phyloP scores from a whole-genome alignment of 2,888 invertebrate species.

The Callinectes sapidus region DNA sequence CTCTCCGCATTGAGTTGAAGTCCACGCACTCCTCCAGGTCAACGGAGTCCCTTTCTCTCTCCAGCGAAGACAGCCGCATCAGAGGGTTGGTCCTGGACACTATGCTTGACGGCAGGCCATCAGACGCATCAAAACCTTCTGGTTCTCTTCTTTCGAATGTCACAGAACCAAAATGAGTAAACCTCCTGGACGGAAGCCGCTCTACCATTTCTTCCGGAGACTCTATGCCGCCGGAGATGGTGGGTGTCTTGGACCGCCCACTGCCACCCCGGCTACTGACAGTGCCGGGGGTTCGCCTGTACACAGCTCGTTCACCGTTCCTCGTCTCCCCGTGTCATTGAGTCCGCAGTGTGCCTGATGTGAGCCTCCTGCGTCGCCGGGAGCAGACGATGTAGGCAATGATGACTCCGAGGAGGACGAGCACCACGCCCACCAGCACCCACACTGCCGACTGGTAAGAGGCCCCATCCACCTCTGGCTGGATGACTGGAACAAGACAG shows the following conservation, averaged over 20 bases:
- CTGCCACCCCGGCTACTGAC: conserved; percentile 44
- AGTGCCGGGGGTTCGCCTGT: conserved; percentile 57
- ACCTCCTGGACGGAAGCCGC: conserved; percentile 9
- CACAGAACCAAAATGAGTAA: conserved; percentile 58
- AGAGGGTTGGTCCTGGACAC: conserved; percentile 66
- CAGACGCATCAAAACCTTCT: conserved; percentile 59
- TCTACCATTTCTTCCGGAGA: conserved; percentile 29
- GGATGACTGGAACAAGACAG: neutral
- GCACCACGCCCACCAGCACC: conserved; percentile 65
- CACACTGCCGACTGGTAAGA: conserved; percentile 64
- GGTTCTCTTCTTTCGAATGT: conserved; percentile 51
- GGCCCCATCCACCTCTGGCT: conserved; percentile 20
- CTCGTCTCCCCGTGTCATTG: conserved; percentile 66
- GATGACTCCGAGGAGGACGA: conserved; percentile 54
- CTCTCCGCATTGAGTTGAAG: conserved; percentile 36
- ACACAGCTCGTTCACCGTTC: conserved; percentile 61
- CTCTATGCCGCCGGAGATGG: neutral
- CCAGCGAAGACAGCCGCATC: conserved; percentile 47
- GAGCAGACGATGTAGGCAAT: conserved; percentile 60
- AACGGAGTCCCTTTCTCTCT: conserved; percentile 7
- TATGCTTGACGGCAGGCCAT: conserved; percentile 53
- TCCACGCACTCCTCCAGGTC: conserved; percentile 9
- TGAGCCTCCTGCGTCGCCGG: conserved; percentile 53
- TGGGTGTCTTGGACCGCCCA: neutral
- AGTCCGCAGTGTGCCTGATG: conserved; percentile 54